phyloP scores from a whole-genome alignment of 2,797 vertebrate species.

The Protosalanx chinensis region DNA sequence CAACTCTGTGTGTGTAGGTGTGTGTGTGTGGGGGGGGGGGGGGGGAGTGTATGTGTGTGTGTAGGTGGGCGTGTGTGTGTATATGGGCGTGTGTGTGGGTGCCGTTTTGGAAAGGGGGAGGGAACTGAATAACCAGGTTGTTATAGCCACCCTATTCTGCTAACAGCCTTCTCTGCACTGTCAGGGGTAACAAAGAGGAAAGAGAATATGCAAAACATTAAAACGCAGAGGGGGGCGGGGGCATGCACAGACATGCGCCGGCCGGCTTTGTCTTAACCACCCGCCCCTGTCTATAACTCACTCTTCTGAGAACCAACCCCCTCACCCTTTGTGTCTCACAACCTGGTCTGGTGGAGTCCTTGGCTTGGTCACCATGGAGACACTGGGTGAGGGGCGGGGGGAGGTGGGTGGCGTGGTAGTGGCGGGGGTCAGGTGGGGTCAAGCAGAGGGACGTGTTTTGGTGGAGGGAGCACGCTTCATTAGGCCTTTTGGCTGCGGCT shows the following conservation, averaged over 20 bases:
- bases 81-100: constrained; percentile 7
- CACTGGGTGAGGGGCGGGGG: constrained; percentile 45
- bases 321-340: constrained; percentile 35
- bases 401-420: constrained; percentile 56
- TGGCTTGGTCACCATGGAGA: constrained; percentile 65
- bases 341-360: constrained; percentile 47
- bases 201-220: constrained; percentile 42
- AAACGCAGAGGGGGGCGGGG: constrained; percentile 27
- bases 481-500: constrained; percentile 72
- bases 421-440: constrained; percentile 60
- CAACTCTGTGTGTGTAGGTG: constrained; percentile 21
- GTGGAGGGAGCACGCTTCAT: constrained; percentile 71
- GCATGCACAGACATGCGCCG: constrained; percentile 44
- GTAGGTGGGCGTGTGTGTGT: constrained; percentile 40
- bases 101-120: constrained; percentile 38
- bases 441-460: constrained; percentile 64
- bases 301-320: not conserved
- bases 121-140: constrained; percentile 60
- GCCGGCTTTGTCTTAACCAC: constrained; percentile 38
- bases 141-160: constrained; percentile 59
- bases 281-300: constrained; percentile 32
- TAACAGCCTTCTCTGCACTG: constrained; percentile 49
- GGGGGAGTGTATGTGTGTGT: not conserved
- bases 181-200: constrained; percentile 51
- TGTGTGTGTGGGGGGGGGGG: constrained; percentile 27